These are phyloP conservation scores for Coregonus sp. DNA, from an alignment of 2,797 vertebrate species.

Conservation along the genomic window DNA sequence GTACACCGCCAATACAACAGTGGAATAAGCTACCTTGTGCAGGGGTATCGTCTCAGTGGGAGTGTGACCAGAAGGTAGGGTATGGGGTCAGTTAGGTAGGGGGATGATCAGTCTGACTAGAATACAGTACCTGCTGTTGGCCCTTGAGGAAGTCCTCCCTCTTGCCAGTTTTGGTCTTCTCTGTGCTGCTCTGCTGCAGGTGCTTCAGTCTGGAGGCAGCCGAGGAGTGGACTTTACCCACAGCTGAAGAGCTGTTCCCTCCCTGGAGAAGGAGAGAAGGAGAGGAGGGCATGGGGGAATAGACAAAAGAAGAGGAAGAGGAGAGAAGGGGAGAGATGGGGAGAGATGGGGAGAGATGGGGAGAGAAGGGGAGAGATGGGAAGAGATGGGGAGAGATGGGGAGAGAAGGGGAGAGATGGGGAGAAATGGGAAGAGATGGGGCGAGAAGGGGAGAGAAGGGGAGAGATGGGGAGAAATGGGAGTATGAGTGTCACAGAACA, in stretches of 20 bases:
- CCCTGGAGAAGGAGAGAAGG: conserved; percentile 67
- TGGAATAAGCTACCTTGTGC: too few species aligned
- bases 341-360: too few species aligned
- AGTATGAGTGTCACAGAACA: neutral
- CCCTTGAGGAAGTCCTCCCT: conserved; percentile 90
- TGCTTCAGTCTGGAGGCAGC: conserved; percentile 90
- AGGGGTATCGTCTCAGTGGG: neutral
- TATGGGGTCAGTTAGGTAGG: conserved; percentile 21
- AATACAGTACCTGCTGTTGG: conserved; percentile 77
- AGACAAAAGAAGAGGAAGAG: neutral
- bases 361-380: too few species aligned
- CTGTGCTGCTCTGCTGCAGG: conserved; percentile 88
- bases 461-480: neutral
- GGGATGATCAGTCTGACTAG: conserved; percentile 11
- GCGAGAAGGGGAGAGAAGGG: conserved; percentile 16
- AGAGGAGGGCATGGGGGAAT: conserved; percentile 2
- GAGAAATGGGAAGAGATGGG: neutral
- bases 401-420: too few species aligned
- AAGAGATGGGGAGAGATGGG: too few species aligned
- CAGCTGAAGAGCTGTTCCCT: conserved; percentile 69
- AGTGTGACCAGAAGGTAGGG: conserved; percentile 27
- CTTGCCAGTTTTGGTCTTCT: conserved; percentile 89
- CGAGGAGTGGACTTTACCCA: conserved; percentile 83
- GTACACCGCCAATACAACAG: too few species aligned
- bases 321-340: conserved; percentile 11